Base-by-base conservation (phyloP, 2,113 vertebrate species). In the Percopsis transmontana region DNA sequence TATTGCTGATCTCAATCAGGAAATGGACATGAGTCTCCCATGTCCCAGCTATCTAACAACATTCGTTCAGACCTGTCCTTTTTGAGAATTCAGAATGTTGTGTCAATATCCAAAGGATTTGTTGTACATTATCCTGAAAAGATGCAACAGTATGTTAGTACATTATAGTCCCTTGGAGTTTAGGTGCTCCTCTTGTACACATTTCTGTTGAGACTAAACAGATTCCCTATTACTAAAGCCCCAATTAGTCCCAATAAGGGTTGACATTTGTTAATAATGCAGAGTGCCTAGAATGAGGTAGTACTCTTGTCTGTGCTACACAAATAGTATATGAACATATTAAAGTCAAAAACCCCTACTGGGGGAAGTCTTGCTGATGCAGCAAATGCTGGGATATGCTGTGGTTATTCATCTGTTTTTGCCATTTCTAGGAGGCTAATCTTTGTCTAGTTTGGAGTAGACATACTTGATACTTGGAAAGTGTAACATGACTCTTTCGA, bases 401-500 rank as follows among this genome's bases (percentile, higher is more conserved):
- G 23, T 15, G 12, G 42, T 44, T 44, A 44, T 44, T 52, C 13
- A 24, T 50, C 33, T 58, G 74, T 62, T 51, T 18, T 56, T 38
- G 71, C 66, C 38, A 58, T 68, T 69, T 68, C 42, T 33, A 65
- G 24, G 9, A 18, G 58, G 15, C 18, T 21, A 60, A 39, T 51
- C 58, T 58, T 16, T 5, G 9, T 71, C 18, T 52, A 13, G 45
- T 45, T 56, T 62, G 41, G 16, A 62, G 74, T 69, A 78, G 27
- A 33, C 27, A 33, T 33, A 81, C 52, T 13, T 67, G 7, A 71
- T 52, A 65, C 59, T 13, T 39, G 33, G 40, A 55, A 63, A 60
- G 60, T 73, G 74, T 72, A 87, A 83, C 60, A n/a, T 72, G 68
- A 86, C 23, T 62, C 53, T 5, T 51, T 42, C 65, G 41, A 72